A percentile compares a stretch with the other conserved stretches of the same genome.
Conservation (phyloP, 2,888 invertebrate species). For the Limenitis camilla region DNA sequence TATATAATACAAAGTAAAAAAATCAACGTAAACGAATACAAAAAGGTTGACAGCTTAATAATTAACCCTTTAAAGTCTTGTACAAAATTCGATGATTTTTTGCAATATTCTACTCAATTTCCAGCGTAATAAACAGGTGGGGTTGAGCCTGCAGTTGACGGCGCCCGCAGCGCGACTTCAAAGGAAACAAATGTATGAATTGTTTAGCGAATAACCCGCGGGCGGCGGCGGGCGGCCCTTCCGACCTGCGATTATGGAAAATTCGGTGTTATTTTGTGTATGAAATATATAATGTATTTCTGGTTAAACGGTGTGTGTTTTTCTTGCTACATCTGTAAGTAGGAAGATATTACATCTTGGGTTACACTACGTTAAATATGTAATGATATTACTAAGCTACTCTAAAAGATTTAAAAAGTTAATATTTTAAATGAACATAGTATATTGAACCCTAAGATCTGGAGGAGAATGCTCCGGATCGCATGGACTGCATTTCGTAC, state of each 20-base stretch:
- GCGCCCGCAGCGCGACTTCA: slow-evolving; percentile 64
- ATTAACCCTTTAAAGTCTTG: slow-evolving; percentile 17
- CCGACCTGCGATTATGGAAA: slow-evolving; percentile 37
- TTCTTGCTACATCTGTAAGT: not conserved
- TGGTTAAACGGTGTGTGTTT: not conserved
- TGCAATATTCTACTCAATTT: slow-evolving; percentile 30
- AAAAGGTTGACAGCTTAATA: slow-evolving; percentile 13
- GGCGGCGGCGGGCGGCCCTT: slow-evolving; percentile 35
- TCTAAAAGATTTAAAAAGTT: no score
- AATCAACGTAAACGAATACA: slow-evolving; percentile 3
- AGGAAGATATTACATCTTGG: no score
- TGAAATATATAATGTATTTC: slow-evolving; percentile 1
- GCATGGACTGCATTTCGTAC: no score
- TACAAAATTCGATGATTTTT: slow-evolving; percentile 19
- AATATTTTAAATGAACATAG: no score
- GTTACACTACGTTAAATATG: no score
- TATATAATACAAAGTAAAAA: slow-evolving; percentile 1
- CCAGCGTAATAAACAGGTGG: slow-evolving; percentile 43
- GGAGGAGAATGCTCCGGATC: no score
- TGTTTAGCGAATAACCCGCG: slow-evolving; percentile 63
- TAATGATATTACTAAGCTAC: no score
- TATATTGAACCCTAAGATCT: no score
- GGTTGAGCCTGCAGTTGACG: slow-evolving; percentile 65
- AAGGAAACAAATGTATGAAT: slow-evolving; percentile 71
- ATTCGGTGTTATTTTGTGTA: slow-evolving; percentile 20